Conservation (phyloP, 1,140 invertebrate species). For the Lepidurus packardi region DNA sequence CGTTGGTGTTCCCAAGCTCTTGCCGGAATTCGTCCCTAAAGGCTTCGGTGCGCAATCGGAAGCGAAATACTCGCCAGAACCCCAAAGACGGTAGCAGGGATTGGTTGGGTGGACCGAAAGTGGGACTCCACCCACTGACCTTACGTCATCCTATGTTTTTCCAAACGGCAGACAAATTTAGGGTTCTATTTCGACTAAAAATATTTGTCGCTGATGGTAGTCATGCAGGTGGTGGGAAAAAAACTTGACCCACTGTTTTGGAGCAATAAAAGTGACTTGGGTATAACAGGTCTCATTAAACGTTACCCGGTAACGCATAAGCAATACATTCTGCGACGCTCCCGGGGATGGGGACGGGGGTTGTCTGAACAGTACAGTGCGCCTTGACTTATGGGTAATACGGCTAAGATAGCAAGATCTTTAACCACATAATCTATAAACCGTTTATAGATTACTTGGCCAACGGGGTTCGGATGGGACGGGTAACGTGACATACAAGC, state of each 20-base stretch:
- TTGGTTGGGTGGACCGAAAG: neutral
- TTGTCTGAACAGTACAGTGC: neutral
- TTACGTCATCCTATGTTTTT: neutral
- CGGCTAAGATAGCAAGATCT: neutral
- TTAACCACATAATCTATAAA: conserved; percentile 12
- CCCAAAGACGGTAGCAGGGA: neutral
- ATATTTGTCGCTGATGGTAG: conserved; percentile 1
- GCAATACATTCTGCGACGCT: conserved; percentile 1
- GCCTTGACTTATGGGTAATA: neutral
- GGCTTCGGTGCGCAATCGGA: conserved; percentile 17
- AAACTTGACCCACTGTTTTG: neutral
- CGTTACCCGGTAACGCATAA: conserved; percentile 5
- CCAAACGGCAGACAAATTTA: neutral
- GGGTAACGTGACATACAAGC: conserved; percentile 15
- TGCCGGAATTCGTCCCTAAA: conserved; percentile 14
- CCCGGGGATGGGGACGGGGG: neutral
- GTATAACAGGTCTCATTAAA: conserved; percentile 4
- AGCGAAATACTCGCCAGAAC: neutral
- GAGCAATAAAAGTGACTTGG: neutral
- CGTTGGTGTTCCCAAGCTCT: conserved; percentile 14
- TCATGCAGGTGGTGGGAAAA: neutral
- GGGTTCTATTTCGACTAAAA: neutral
- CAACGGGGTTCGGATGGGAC: neutral
- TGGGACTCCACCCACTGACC: neutral
- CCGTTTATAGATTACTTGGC: conserved; percentile 18